Evolutionary conservation across 2,888 invertebrate genomes (phyloP), one percentile per base, ranked within the genome.

Genomic region (Neoaliturus tenellus): DNA sequence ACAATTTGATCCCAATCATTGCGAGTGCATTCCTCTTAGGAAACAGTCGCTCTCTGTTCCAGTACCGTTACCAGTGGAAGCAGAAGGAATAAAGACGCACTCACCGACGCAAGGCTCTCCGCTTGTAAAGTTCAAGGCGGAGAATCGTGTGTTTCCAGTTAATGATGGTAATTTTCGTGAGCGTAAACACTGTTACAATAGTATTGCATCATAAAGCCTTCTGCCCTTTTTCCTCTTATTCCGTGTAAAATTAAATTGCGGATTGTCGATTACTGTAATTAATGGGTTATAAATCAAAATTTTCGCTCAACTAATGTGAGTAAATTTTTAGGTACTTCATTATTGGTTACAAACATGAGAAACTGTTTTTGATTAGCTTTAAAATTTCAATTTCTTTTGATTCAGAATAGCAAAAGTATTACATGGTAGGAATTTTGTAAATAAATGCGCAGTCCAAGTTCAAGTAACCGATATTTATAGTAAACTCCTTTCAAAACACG

Each of bases 141-240:
- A 55, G 25, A 14, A 17, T 20, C 28, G 62, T 62, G 62, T 62
- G 62, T 20, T 62, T 31, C 28, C 28, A 14, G 17, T 31, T 62
- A 62, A 62, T 62, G 62, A 62, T 62, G 62, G 62, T 31, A 62
- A 62, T 62, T 62, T 62, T 62, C 62, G 62, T 14, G n/a, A 28
- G 31, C 62, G 62, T 62, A 62, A 62, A 62, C 62, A 62, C 62
- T 62, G 62, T 14, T 28, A 62, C 62, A 62, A 62, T 62, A 62
- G 25, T 28, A 62, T 62, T 62, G 28, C 62, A 28, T 62, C 62
- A 62, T 28, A 5, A 2, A 62, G 62, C 62, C 62, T 62, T 62
- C 62, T 25, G 8, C 12, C 44, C 44, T 3, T 44, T 44, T 17
- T 14, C 10, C 55, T 23, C 5, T 4, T 55, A 25, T 5, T 20